These are phyloP conservation scores for Galeruca laticollis DNA, from an alignment of 2,888 invertebrate genomes.

Conservation along the genomic window DNA sequence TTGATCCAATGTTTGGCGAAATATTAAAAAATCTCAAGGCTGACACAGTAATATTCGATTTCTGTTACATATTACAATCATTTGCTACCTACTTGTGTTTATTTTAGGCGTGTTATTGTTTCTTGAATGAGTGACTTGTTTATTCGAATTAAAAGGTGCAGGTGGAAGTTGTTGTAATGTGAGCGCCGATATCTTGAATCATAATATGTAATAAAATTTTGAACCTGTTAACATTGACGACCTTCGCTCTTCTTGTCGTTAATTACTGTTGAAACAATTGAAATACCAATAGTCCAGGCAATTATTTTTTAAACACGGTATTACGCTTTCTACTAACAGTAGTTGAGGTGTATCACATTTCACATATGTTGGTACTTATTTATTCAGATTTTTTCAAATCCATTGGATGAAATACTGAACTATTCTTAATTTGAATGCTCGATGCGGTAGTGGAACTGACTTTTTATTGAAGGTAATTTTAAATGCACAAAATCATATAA, in stretches of 20 bases:
- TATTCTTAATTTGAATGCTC: no score
- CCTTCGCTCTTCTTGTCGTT: not conserved
- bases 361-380: no score
- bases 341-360: no score
- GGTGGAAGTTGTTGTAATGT: conserved; percentile 1
- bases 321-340: no score
- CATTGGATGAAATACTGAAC: no score
- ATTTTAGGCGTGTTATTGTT: conserved; percentile 4
- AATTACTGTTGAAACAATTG: not conserved
- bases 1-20: not conserved
- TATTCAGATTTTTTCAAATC: no score
- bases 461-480: no score
- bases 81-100: not conserved
- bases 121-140: not conserved
- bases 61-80: not conserved
- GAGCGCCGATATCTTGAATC: not conserved
- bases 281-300: not conserved
- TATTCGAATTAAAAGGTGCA: conserved; percentile 3
- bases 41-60: not conserved
- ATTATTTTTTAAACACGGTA: no score
- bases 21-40: not conserved
- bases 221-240: conserved; percentile 8
- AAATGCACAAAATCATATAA: no score
- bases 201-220: not conserved
- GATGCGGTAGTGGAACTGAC: no score